Conservation (phyloP, 2,797 vertebrate species). For the Astyanax mexicanus region DNA sequence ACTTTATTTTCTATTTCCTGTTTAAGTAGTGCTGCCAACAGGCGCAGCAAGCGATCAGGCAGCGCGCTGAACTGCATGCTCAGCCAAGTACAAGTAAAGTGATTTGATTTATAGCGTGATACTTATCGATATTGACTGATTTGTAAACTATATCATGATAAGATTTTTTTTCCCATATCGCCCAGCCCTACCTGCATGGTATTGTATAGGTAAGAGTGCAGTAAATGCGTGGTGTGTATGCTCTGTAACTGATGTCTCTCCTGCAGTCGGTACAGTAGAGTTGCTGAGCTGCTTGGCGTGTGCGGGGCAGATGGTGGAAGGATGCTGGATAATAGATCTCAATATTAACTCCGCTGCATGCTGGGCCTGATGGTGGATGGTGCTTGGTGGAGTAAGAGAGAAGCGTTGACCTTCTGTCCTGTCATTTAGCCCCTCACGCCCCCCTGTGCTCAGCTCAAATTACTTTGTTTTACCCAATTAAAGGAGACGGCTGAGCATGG, state of each 20-base stretch:
- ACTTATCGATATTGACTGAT: too few relatives aligned
- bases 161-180: too few relatives aligned
- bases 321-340: slow-evolving; percentile 82
- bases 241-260: slow-evolving; percentile 32
- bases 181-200: background rate
- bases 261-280: slow-evolving; percentile 62
- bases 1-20: too few relatives aligned
- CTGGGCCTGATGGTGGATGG: slow-evolving; percentile 81
- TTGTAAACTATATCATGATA: too few relatives aligned
- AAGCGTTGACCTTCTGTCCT: slow-evolving; percentile 85
- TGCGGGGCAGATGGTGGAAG: slow-evolving; percentile 79
- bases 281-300: slow-evolving; percentile 68
- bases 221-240: slow-evolving; percentile 14
- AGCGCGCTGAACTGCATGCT: too few relatives aligned
- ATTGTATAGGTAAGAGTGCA: background rate
- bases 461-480: slow-evolving; percentile 88
- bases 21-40: too few relatives aligned
- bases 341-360: slow-evolving; percentile 81
- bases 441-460: slow-evolving; percentile 80
- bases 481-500: slow-evolving; percentile 80
- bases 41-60: too few relatives aligned
- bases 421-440: slow-evolving; percentile 82
- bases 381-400: slow-evolving; percentile 77
- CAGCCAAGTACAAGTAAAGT: too few relatives aligned
- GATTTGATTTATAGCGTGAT: too few relatives aligned